phyloP scores from a whole-genome alignment of 2,888 invertebrate genomes.

The Eristalinus sepulchralis region DNA sequence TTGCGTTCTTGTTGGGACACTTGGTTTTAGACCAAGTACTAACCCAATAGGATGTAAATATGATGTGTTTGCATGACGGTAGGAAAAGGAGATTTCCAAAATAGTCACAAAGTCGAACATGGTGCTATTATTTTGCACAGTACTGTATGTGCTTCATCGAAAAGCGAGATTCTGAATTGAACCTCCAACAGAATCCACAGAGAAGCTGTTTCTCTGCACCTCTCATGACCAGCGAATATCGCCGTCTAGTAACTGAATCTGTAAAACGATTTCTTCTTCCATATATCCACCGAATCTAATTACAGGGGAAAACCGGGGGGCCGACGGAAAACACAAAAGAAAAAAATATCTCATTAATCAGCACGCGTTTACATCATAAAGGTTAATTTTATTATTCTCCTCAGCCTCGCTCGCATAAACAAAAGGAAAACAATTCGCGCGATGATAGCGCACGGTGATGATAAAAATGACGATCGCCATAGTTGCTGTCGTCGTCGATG shows the following conservation, averaged over 20 bases:
- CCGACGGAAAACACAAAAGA: conserved; percentile 11
- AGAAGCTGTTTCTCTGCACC: too few species aligned
- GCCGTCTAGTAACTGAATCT: conserved; percentile 21
- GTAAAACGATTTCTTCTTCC: conserved; percentile 15
- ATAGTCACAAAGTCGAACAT: too few species aligned
- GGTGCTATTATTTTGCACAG: too few species aligned
- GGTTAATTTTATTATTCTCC: conserved; percentile 65
- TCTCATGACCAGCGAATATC: neutral
- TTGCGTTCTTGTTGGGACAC: too few species aligned
- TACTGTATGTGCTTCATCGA: too few species aligned
- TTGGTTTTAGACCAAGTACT: too few species aligned
- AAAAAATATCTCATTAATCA: conserved; percentile 64
- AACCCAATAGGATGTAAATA: too few species aligned
- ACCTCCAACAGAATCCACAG: too few species aligned
- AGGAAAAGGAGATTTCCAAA: too few species aligned
- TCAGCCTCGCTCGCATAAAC: conserved; percentile 49
- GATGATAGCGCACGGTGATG: conserved; percentile 40
- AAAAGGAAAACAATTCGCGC: conserved; percentile 36
- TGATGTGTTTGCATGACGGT: too few species aligned
- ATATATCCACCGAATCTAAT: conserved; percentile 48
- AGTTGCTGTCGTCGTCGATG: conserved; percentile 5
- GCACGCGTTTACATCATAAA: conserved; percentile 64
- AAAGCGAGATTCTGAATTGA: too few species aligned
- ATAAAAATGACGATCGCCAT: conserved; percentile 40
- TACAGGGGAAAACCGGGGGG: conserved; percentile 15